A percentile compares a stretch with the other conserved stretches of the same genome.
These are phyloP conservation scores for Microcebus jonahi DNA, from an alignment of 2,113 vertebrate genomes.

Conservation along the genomic window DNA sequence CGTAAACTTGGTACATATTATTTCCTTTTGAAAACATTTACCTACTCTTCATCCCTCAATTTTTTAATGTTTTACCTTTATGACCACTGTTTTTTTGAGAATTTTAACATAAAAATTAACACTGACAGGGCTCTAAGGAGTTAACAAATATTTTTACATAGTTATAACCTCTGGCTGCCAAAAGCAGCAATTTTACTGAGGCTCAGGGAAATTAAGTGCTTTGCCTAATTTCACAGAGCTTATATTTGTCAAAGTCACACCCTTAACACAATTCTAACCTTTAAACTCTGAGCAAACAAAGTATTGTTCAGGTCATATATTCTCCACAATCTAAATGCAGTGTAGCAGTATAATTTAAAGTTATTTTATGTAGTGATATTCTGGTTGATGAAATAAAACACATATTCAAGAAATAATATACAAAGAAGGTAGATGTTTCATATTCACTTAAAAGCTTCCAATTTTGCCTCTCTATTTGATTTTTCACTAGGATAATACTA, in stretches of 20 bases:
- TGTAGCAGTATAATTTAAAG: neutral
- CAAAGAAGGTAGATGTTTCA: neutral
- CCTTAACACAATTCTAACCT: neutral
- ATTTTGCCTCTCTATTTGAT: neutral
- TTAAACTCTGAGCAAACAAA: neutral
- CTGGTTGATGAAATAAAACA: neutral
- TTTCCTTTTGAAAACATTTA: neutral
- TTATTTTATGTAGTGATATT: neutral
- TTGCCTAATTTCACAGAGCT: slow-evolving; percentile 51
- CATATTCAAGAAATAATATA: neutral
- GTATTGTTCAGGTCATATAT: neutral
- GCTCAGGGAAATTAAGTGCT: slow-evolving; percentile 31
- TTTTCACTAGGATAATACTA: neutral
- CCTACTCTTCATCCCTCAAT: neutral
- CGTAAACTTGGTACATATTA: neutral
- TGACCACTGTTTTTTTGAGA: neutral
- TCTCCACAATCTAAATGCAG: neutral
- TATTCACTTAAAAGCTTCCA: neutral
- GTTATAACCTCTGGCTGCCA: neutral
- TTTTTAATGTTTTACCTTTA: slow-evolving; percentile 1
- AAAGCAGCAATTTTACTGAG: slow-evolving; percentile 22
- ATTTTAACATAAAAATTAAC: neutral
- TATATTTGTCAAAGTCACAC: slow-evolving; percentile 43
- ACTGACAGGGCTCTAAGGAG: neutral
- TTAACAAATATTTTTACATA: neutral